Base-by-base conservation (phyloP, 1,140 invertebrate species). In the Brachionus asplanchnoidis region DNA sequence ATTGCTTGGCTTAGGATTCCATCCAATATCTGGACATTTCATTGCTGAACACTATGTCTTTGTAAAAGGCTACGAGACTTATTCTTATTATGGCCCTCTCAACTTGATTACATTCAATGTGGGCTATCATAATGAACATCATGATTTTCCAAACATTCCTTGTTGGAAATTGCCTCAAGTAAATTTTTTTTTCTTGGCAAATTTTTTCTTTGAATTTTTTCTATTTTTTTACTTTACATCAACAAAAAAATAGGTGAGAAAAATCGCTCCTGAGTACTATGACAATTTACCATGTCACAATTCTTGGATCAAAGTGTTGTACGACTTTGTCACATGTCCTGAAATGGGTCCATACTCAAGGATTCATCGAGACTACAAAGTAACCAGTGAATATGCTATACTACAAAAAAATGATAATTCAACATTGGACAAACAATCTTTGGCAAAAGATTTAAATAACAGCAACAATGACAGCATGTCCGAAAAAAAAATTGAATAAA, bases 41-140 rank as follows among this genome's bases (percentile, higher is more conserved):
- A 95, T 99, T 87, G 97, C 97, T 0, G 97, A 99, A 87, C 97
- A 99, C 91, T 99, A 99, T 89, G 97, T 99, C 95, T 99, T 98
- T 88, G 93, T 93, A 85, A 96, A 97, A 89, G 97, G 96, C 3
- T 97, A 93, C 88, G 97, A 99, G 90, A 99, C 97, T 0, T 99
- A 99, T 87, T 98, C 97, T 40, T 99, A 99, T 89, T 99, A 99
- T 90, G 98, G 98, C 0, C 93, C 94, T 12, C 91, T 99, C n/a
- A 99, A 99, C 91, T 94, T 93, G 89, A 94, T 99, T 36, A 99
- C 97, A 0, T 99, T 98, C 89, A 99, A 99, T 90, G 97, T 99
- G 44, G 97, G 97, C 4, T 91, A 91, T 85, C 91, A 92, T 86
- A 91, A 91, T 82, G 91, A 92, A 84, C 91, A 92, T 86, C 97